Percentiles rank a stretch among this genome's conserved stretches.
These are phyloP conservation scores for Orthosia cruda DNA, from an alignment of 2,888 invertebrate genomes.

Conservation along the genomic window DNA sequence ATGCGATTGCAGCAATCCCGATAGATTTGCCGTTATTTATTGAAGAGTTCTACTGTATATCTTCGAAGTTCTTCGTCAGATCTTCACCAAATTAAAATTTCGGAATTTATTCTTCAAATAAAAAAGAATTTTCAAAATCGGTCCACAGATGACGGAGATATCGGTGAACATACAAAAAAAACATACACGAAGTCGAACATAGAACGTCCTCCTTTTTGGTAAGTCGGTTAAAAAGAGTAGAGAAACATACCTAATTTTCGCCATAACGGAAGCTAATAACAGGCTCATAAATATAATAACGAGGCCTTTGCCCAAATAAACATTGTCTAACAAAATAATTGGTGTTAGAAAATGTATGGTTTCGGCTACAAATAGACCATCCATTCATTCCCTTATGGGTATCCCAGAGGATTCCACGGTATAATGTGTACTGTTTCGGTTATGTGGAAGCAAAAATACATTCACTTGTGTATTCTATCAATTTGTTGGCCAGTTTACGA, in stretches of 20 bases:
- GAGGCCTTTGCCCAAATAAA: neutral
- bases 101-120: too few relatives aligned
- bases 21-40: too few relatives aligned
- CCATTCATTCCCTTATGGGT: neutral
- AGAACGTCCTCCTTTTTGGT: too few relatives aligned
- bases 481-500: neutral
- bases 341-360: constrained; percentile 11
- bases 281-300: neutral
- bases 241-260: neutral
- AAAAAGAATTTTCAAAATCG: too few relatives aligned
- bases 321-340: neutral
- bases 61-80: too few relatives aligned
- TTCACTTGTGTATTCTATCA: neutral
- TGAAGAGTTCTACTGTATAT: too few relatives aligned
- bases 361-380: constrained; percentile 6
- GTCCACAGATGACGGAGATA: too few relatives aligned
- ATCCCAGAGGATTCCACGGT: constrained; percentile 3
- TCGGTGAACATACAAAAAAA: too few relatives aligned
- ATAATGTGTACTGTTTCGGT: neutral
- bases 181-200: too few relatives aligned
- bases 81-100: too few relatives aligned
- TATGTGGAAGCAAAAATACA: neutral
- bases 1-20: too few relatives aligned
- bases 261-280: neutral
- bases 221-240: too few relatives aligned